Evolutionary conservation across 2,888 invertebrate species (phyloP).

Genomic region (Craniophora ligustri): DNA sequence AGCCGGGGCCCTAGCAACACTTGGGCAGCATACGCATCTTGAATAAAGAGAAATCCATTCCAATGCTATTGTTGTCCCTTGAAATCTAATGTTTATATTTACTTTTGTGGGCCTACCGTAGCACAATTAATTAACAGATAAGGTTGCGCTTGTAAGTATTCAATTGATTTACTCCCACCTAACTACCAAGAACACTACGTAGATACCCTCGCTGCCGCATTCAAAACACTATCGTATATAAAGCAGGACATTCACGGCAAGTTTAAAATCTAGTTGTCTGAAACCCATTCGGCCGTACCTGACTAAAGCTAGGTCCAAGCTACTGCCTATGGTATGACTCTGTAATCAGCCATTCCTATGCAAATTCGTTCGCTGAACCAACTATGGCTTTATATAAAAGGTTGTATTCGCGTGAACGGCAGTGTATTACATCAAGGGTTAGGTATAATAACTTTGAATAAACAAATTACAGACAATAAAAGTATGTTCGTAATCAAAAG

Average conservation of each 20-base stretch:
- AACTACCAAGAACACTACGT: slow-evolving; percentile 15
- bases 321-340: slow-evolving; percentile 80
- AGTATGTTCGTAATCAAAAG: no score
- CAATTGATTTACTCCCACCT: no score
- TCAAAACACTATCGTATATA: slow-evolving; percentile 51
- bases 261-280: slow-evolving; percentile 64
- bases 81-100: no score
- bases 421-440: slow-evolving; percentile 46
- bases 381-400: slow-evolving; percentile 84
- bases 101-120: no score
- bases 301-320: slow-evolving; percentile 68
- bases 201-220: slow-evolving; percentile 14
- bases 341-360: slow-evolving; percentile 87
- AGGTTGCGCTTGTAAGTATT: no score
- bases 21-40: no score
- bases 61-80: no score
- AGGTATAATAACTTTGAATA: no score
- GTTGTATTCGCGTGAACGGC: slow-evolving; percentile 53
- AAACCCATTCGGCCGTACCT: slow-evolving; percentile 58
- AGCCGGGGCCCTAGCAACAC: no score
- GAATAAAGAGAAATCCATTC: no score
- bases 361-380: slow-evolving; percentile 84
- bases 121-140: no score
- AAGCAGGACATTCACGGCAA: slow-evolving; percentile 54
- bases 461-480: no score